Conservation (phyloP, 35 echinoderm and acorn worm species). For the Ptychodera flava region DNA sequence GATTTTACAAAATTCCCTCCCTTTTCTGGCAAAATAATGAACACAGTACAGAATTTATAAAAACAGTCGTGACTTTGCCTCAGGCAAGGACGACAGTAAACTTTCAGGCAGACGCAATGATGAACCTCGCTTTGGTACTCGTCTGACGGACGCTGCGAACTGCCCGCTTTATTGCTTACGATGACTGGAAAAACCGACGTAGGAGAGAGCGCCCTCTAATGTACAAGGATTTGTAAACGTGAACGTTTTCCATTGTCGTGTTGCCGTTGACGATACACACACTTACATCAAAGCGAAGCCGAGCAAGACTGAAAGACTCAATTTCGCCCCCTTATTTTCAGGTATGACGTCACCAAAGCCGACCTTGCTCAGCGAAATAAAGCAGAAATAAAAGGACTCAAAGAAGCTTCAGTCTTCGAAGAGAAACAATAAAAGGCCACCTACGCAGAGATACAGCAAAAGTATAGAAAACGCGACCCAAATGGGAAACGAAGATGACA, state of each 20-base stretch:
- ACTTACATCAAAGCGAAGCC: not conserved
- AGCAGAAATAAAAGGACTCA: slow-evolving; percentile 65
- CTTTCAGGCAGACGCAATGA: not conserved
- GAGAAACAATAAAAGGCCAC: slow-evolving; percentile 11
- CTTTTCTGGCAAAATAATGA: no score
- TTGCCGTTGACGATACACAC: not conserved
- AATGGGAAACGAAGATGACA: not conserved
- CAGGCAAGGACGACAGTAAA: not conserved
- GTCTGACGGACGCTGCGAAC: not conserved
- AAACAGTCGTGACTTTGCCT: no score
- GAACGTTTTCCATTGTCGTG: not conserved
- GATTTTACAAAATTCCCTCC: no score
- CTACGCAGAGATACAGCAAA: not conserved
- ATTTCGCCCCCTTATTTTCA: not conserved
- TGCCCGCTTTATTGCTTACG: not conserved
- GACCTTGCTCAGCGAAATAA: slow-evolving; percentile 83
- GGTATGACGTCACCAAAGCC: slow-evolving; percentile 85
- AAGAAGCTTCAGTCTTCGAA: slow-evolving; percentile 70
- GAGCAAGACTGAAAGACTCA: not conserved
- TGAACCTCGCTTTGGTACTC: not conserved
- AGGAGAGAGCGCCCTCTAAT: not conserved
- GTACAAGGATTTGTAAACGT: not conserved
- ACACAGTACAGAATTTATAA: no score
- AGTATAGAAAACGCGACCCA: not conserved
- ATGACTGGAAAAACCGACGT: not conserved